phyloP scores from a whole-genome alignment of 2,888 invertebrate species.

The Dromius quadrimaculatus region DNA sequence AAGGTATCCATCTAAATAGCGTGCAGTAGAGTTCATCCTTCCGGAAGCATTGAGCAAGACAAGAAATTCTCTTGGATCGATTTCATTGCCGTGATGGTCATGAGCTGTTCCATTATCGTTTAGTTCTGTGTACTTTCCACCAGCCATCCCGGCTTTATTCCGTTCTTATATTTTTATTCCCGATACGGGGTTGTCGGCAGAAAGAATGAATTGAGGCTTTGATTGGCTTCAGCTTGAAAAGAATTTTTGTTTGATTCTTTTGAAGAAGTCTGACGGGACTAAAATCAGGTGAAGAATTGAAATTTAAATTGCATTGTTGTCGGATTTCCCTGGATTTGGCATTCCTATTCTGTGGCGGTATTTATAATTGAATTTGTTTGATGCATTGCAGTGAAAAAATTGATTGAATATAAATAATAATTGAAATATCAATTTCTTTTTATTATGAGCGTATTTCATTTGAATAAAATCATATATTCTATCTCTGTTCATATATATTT shows the following conservation, averaged over 20 bases:
- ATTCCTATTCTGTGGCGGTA: no score
- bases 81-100: conserved; percentile 31
- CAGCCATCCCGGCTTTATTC: background rate
- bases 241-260: conserved; percentile 11
- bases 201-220: conserved; percentile 31
- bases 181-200: conserved; percentile 7
- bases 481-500: no score
- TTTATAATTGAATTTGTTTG: no score
- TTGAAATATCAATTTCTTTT: no score
- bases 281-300: conserved; percentile 25
- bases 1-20: no score
- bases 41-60: no score
- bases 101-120: conserved; percentile 49
- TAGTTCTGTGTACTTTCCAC: conserved; percentile 42
- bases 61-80: conserved; percentile 40
- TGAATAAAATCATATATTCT: no score
- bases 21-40: no score
- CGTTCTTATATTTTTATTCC: conserved; percentile 29
- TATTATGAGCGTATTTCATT: no score
- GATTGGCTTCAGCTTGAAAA: conserved; percentile 22
- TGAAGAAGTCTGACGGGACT: conserved; percentile 10
- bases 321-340: no score
- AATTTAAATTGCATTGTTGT: conserved; percentile 21
- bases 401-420: no score
- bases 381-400: no score